phyloP scores from a whole-genome alignment of 1,140 invertebrate species.

The Magallana angulata region DNA sequence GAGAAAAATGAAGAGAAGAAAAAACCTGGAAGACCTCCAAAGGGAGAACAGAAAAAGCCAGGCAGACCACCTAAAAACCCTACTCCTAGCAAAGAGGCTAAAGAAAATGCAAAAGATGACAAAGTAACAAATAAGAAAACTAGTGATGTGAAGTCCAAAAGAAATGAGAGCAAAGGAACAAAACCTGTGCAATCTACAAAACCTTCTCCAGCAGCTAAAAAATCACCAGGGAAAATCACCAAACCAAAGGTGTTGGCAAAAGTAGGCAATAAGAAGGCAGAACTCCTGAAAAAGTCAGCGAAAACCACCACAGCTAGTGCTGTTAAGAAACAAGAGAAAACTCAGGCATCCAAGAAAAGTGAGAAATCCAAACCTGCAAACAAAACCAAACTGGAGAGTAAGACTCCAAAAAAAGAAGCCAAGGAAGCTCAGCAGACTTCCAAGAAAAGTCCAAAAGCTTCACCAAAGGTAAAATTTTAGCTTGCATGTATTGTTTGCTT shows the following conservation, averaged over 20 bases:
- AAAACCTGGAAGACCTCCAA: slow-evolving; percentile 3
- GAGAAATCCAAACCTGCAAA: not conserved
- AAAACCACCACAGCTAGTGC: not conserved
- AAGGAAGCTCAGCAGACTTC: not conserved
- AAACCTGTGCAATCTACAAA: slow-evolving; percentile 19
- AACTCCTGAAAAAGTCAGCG: not conserved
- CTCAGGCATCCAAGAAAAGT: slow-evolving; percentile 14
- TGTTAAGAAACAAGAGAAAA: slow-evolving; percentile 11
- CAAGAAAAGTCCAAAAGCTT: not conserved
- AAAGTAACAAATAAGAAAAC: not conserved
- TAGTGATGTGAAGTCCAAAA: not conserved
- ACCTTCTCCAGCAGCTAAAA: slow-evolving; percentile 18
- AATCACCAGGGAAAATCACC: slow-evolving; percentile 31
- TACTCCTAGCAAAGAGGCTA: not conserved
- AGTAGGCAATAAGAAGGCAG: slow-evolving; percentile 36
- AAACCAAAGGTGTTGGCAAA: not conserved
- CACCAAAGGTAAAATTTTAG: not conserved
- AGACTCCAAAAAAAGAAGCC: not conserved
- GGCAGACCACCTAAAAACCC: not conserved
- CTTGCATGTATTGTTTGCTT: too few relatives aligned
- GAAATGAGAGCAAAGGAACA: not conserved
- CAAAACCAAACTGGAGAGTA: not conserved
- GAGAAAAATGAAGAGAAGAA: not conserved
- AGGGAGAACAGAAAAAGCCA: not conserved
- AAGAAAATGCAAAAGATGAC: not conserved